phyloP scores from a whole-genome alignment of 2,888 invertebrate genomes.

The Ormyrus pomaceus region DNA sequence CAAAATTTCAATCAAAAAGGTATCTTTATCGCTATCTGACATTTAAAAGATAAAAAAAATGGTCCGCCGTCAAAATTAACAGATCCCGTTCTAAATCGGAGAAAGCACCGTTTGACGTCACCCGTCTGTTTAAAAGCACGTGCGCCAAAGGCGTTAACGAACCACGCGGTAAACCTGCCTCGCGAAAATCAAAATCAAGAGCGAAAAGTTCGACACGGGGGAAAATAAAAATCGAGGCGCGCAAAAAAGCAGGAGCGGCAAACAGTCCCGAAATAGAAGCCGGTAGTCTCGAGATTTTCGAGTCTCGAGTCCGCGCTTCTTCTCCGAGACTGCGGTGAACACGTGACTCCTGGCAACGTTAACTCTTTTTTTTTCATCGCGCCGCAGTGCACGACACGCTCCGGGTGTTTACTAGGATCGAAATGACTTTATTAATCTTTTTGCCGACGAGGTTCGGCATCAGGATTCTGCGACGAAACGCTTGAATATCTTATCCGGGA shows the following conservation, averaged over 20 bases:
- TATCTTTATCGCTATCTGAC: no score
- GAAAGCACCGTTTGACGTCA: no score
- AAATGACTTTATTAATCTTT: conserved; percentile 22
- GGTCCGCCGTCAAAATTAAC: no score
- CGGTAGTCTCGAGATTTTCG: background rate
- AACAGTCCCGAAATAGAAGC: background rate
- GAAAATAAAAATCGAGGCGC: background rate
- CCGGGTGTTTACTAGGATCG: background rate
- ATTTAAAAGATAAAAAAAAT: no score
- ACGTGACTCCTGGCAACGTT: no score
- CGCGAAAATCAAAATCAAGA: background rate
- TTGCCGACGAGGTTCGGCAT: background rate
- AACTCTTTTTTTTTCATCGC: background rate
- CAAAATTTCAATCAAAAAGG: no score
- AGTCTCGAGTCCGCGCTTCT: background rate
- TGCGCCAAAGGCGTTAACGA: background rate
- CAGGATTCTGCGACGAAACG: no score
- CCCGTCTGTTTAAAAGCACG: no score
- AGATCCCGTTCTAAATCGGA: no score
- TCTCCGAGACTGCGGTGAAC: no score
- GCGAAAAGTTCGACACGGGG: background rate
- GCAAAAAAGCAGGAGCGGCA: no score
- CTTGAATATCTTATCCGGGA: no score
- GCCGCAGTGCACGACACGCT: background rate
- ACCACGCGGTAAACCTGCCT: background rate